Evolutionary conservation across 2,113 vertebrate species (phyloP), one percentile per base, ranked within the genome.

Genomic region (Pterophyllum scalare): DNA sequence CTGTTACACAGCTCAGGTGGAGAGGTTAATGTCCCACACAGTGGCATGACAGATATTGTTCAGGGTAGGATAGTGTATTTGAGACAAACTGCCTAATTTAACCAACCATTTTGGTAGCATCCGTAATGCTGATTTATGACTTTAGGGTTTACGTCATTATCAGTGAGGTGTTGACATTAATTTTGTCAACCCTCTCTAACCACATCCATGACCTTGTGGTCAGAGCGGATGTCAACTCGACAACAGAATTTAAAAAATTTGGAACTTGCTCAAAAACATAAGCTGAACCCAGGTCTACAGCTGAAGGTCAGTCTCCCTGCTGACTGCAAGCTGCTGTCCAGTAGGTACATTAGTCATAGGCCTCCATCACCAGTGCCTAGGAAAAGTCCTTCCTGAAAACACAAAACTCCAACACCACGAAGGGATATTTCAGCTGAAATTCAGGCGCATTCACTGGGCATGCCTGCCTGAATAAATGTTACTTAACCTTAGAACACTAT

Each of bases 281-380:
- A 65, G 80, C 87, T 89, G 60, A 89, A 84, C 28, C 35, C 46
- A 11, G 38, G 26, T 62, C 64, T 81, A 31, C 38, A 28, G 40
- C 85, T 90, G 77, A 90, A 87, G 85, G 85, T 85, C 85, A 67
- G 74, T 59, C 67, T 54, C 28, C 76, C 77, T 58, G 78, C 88
- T 84, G 88, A 87, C 81, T 52, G 15, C 35, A 81, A 38, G 56
- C 81, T 70, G 88, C 87, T 72, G 58, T 61, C 56, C 60, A 59
- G 43, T 62, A 83, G 64, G 56, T 35, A 64, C 82, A 84, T 87
- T 87, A 87, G 72, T 90, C 82, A 90, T 38, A 75, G 56, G 70
- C 35, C 61, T 56, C 14, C 24, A 5, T 72, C 76, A 72, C 56
- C 61, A 79, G 31, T 38, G 12, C 77, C 57, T 46, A 17, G 26